phyloP scores from a whole-genome alignment of 23 tunicate species.

The Halocynthia roretzi region DNA sequence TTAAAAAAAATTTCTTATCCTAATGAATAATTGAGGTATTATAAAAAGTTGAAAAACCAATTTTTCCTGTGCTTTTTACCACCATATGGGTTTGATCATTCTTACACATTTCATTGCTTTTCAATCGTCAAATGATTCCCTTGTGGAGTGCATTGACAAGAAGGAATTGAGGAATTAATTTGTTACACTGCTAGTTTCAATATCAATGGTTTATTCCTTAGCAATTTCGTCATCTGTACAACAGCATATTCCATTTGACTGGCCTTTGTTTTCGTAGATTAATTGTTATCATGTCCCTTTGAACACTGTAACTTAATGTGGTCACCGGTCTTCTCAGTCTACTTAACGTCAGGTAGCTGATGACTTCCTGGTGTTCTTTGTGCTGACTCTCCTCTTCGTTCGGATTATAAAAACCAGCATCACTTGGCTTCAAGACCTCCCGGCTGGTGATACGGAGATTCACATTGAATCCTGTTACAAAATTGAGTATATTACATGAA shows the following conservation, averaged over 20 bases:
- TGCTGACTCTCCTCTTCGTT: too few relatives aligned
- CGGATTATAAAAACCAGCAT: neutral
- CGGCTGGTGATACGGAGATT: conserved; percentile 19
- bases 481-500: neutral
- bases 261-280: conserved; percentile 42
- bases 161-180: too few relatives aligned
- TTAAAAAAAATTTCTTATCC: neutral
- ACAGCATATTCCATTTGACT: conserved; percentile 24
- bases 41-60: too few relatives aligned
- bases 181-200: too few relatives aligned
- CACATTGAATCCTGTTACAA: neutral
- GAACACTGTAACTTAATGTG: conserved; percentile 64
- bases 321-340: conserved; percentile 47
- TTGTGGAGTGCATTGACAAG: too few relatives aligned
- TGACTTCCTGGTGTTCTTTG: too few relatives aligned
- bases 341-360: neutral
- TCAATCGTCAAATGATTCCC: too few relatives aligned
- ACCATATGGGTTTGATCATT: too few relatives aligned
- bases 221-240: neutral
- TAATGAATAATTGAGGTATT: too few relatives aligned
- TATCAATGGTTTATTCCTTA: too few relatives aligned
- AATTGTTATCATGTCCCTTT: conserved; percentile 72
- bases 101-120: too few relatives aligned
- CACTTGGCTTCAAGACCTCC: conserved; percentile 3
- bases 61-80: too few relatives aligned